A percentile compares a stretch with the other conserved stretches of the same genome.
These are phyloP conservation scores for Euplagia quadripunctaria DNA, from an alignment of 2,888 invertebrate genomes.

Conservation along the genomic window DNA sequence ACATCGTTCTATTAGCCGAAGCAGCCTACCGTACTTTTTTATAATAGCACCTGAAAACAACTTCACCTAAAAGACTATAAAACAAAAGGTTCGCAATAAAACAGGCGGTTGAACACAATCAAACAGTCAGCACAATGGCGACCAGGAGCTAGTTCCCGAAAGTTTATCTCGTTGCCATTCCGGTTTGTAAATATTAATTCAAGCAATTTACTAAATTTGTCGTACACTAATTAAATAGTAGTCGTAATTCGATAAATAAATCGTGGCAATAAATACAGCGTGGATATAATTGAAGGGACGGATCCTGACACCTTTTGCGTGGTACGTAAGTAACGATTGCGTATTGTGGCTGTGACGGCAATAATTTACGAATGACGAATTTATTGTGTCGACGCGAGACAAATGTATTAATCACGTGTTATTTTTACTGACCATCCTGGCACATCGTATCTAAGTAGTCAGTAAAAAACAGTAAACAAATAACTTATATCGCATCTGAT, in stretches of 20 bases:
- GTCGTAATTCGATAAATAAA: conserved; percentile 66
- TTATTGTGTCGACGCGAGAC: conserved; percentile 30
- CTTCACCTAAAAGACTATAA: conserved; percentile 9
- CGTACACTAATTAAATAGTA: conserved; percentile 69
- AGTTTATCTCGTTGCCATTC: conserved; percentile 49
- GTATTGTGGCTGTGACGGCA: conserved; percentile 48
- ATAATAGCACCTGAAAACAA: not conserved
- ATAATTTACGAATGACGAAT: conserved; percentile 54
- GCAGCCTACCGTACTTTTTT: not conserved
- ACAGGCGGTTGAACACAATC: conserved; percentile 11
- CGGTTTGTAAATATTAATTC: conserved; percentile 55
- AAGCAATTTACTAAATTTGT: conserved; percentile 60
- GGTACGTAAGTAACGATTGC: conserved; percentile 49
- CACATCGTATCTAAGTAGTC: not conserved
- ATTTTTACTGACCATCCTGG: not conserved
- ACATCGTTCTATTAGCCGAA: not conserved
- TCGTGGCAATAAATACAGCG: conserved; percentile 61
- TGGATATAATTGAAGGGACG: conserved; percentile 58
- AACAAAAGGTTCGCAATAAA: conserved; percentile 9
- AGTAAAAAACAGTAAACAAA: not conserved
- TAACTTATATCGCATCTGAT: not conserved
- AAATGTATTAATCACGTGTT: conserved; percentile 2
- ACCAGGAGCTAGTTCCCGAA: conserved; percentile 45
- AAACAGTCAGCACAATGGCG: conserved; percentile 27
- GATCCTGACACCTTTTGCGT: conserved; percentile 29